Evolutionary conservation across 2,888 invertebrate genomes (phyloP).

Genomic region (Bombyx huttoni): DNA sequence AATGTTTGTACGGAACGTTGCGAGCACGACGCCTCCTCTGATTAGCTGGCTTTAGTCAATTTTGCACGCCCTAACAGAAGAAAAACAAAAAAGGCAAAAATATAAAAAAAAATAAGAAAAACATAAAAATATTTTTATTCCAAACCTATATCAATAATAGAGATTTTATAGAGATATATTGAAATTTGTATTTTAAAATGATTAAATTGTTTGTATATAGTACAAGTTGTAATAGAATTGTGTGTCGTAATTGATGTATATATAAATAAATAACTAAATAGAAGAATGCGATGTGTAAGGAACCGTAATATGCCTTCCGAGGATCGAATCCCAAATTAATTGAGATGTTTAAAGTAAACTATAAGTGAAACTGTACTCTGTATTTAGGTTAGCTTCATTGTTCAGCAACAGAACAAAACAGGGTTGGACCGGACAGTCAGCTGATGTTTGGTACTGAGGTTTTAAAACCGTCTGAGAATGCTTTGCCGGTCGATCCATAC

Average conservation of each 20-base stretch:
- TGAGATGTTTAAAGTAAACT: constrained; percentile 34
- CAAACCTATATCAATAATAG: constrained; percentile 62
- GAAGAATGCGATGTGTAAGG: constrained; percentile 40
- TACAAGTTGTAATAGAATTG: constrained; percentile 65
- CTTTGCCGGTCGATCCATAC: constrained; percentile 27
- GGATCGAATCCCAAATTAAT: constrained; percentile 26
- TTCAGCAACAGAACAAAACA: constrained; percentile 54
- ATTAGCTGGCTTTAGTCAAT: constrained; percentile 58
- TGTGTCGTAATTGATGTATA: constrained; percentile 56
- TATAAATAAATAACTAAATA: constrained; percentile 24
- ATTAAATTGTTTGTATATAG: constrained; percentile 68
- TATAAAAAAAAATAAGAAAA: constrained; percentile 33
- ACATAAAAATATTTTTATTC: constrained; percentile 60
- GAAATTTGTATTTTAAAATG: constrained; percentile 63
- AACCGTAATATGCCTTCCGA: constrained; percentile 29
- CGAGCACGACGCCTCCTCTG: constrained; percentile 38
- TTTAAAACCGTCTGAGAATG: neutral
- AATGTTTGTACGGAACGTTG: constrained; percentile 36
- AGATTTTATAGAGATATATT: constrained; percentile 54
- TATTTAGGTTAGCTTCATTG: constrained; percentile 59
- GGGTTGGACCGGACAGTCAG: constrained; percentile 22
- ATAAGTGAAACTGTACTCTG: constrained; percentile 57
- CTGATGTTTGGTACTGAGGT: constrained; percentile 7
- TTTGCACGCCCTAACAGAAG: constrained; percentile 58
- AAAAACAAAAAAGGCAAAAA: constrained; percentile 30